phyloP scores from a whole-genome alignment of 1,140 invertebrate species.

The Orchestia grillus region DNA sequence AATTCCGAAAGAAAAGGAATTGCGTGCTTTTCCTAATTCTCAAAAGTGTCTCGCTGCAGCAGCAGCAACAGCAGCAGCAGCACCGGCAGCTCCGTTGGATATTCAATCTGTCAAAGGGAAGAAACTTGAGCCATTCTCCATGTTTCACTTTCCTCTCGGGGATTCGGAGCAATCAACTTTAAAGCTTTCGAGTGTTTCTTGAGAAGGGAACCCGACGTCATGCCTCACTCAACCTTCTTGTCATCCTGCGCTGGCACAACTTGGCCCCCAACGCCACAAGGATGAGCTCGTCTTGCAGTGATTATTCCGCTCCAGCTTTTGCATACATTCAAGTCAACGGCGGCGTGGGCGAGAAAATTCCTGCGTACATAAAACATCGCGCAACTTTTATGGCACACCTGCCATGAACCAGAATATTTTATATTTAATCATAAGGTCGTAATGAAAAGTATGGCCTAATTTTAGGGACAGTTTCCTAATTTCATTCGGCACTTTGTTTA shows the following conservation, averaged over 20 bases:
- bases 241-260: not conserved
- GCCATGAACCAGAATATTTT: not conserved
- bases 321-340: not conserved
- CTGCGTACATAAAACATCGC: not conserved
- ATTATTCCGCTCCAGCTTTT: not conserved
- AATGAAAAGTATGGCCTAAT: conserved; percentile 12
- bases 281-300: not conserved
- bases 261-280: not conserved
- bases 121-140: conserved; percentile 9
- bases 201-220: not conserved
- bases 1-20: not conserved
- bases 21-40: not conserved
- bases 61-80: not conserved
- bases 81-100: not conserved
- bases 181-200: conserved; percentile 43
- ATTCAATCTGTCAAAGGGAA: conserved; percentile 23
- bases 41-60: not conserved
- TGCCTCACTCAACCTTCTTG: conserved; percentile 18
- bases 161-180: conserved; percentile 21
- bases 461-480: not conserved
- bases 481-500: not conserved
- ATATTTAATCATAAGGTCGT: conserved; percentile 20
- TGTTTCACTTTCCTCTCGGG: conserved; percentile 19
- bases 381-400: not conserved
- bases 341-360: not conserved